Base-by-base conservation (phyloP, 2,797 vertebrate species). In the Hypotaenidia philippensis region DNA sequence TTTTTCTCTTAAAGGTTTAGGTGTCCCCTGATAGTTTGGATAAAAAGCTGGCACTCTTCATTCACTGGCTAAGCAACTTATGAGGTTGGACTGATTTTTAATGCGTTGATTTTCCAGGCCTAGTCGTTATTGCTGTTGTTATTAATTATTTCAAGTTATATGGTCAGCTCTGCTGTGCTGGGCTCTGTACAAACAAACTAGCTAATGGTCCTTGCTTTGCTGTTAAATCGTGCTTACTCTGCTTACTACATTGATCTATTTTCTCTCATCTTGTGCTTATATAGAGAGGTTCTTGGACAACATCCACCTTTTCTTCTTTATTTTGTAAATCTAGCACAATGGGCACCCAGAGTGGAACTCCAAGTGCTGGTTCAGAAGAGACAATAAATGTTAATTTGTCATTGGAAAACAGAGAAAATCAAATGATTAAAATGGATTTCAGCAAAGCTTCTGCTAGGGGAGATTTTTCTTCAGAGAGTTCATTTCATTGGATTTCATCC, bases 181-280 rank as follows among this genome's bases (percentile, higher is more conserved):
- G 27, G 20, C 17, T 71, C n/a, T 63, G 50, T 45, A 68, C 40
- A 78, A 89, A 85, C 1, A 3, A 26, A 90, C 75, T 76, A 74
- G 83, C 63, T 92, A 78, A 61, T 31, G 75, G 1, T 7, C 34
- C 34, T 83, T 50, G 15, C 23, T 77, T 92, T 87, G 55, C 55
- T 83, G 55, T 75, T 96, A 92, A 76, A 87, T 87, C 38, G 11
- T 61, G 57, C 29, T 69, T 22, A 65, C 38, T 52, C 34, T 53
- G n/a, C n/a, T 92, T 65, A 78, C 40, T 87, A 38, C 34, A 59
- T 78, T 85, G n/a, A 72, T 75, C 76, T 94, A 31, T 80, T 92
- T 87, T 55, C 53, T 74, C 61, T 83, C 75, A 40, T 72, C 9
- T 2, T 78, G 41, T 60, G 17, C 44, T 87, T 74, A 52, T 12